These are phyloP conservation scores for Hippasteria phrygiana DNA, from an alignment of 53 echinoderm and acorn worm species.

Conservation along the genomic window DNA sequence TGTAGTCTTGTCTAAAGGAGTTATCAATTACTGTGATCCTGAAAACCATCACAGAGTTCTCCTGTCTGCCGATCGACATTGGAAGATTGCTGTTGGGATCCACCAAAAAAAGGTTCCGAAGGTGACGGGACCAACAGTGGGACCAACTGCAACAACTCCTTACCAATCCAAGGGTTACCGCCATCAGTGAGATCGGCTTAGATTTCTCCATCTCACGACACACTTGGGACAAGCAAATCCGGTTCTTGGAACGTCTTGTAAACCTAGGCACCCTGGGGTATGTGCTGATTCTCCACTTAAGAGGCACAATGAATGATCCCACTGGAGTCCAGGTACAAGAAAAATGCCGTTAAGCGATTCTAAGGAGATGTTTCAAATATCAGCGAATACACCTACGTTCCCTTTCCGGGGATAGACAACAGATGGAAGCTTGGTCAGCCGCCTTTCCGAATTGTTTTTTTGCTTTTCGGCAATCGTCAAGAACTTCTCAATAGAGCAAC, in stretches of 20 bases:
- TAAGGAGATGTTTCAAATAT: conserved; percentile 40
- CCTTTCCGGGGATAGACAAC: conserved; percentile 5
- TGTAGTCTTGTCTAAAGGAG: conserved; percentile 39
- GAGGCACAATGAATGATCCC: conserved; percentile 1
- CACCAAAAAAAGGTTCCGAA: conserved; percentile 45
- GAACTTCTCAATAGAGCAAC: background rate
- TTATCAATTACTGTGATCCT: conserved; percentile 56
- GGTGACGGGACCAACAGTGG: background rate
- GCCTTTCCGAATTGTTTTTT: conserved; percentile 22
- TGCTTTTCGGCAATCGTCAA: conserved; percentile 1
- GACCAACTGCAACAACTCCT: conserved; percentile 31
- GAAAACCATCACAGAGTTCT: background rate
- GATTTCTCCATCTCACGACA: conserved; percentile 16
- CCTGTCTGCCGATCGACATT: background rate
- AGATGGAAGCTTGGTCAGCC: conserved; percentile 25
- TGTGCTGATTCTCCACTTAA: conserved; percentile 59
- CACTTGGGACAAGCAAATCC: conserved; percentile 24
- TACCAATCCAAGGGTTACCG: conserved; percentile 19
- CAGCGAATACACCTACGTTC: conserved; percentile 53
- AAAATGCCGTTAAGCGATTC: too few species aligned
- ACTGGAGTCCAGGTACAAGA: conserved; percentile 29
- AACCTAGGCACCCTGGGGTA: conserved; percentile 24
- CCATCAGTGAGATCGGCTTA: conserved; percentile 61
- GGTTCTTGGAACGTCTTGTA: conserved; percentile 5
- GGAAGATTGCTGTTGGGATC: conserved; percentile 62